Evolutionary conservation across 2,797 vertebrate genomes (phyloP).

Genomic region (Sphenopsis melanotis): DNA sequence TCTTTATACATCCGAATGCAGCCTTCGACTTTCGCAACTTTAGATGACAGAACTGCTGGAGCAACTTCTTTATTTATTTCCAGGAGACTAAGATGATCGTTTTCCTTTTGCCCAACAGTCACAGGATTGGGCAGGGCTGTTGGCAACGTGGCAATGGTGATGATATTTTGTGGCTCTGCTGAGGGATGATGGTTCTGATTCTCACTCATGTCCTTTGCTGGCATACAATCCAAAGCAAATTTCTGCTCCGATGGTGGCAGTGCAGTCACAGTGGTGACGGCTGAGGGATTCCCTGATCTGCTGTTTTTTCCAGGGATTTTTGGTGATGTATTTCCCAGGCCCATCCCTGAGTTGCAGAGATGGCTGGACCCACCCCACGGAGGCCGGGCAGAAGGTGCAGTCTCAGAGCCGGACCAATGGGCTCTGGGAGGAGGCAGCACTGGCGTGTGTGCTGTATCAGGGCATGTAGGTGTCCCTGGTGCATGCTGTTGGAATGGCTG

Average conservation of each 20-base stretch:
- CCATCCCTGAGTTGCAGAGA: neutral
- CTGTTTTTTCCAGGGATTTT: neutral
- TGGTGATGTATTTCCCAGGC: neutral
- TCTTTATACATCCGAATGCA: conserved; percentile 84
- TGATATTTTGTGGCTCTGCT: neutral
- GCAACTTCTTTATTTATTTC: neutral
- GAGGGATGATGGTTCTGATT: neutral
- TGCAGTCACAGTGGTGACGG: accelerated
- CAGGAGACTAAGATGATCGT: neutral
- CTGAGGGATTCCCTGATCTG: neutral
- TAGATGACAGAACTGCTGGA: conserved; percentile 73
- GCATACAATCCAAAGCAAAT: neutral
- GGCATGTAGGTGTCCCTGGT: neutral
- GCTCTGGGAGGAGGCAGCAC: neutral
- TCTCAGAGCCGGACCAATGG: neutral
- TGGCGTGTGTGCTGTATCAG: neutral
- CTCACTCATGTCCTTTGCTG: neutral
- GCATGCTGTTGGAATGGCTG: neutral
- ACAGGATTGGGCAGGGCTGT: neutral
- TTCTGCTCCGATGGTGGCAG: neutral
- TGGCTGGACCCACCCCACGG: neutral
- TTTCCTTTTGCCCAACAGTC: neutral
- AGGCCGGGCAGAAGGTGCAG: neutral
- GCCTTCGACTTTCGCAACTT: conserved; percentile 80
- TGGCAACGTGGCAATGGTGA: accelerated